Conservation (phyloP, 2,888 invertebrate species). For the Hypena proboscidalis region DNA sequence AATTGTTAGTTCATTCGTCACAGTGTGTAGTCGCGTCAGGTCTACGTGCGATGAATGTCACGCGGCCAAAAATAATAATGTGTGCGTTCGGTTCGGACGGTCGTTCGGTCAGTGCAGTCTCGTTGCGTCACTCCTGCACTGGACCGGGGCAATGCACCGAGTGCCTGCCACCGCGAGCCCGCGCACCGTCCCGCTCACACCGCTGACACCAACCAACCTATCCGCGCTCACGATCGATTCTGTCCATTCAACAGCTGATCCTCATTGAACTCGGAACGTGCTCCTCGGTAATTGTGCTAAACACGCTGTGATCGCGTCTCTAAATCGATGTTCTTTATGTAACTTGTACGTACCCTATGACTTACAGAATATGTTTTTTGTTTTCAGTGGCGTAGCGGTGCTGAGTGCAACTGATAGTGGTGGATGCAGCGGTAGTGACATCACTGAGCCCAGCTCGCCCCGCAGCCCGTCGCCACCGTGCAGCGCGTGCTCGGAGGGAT, state of each 20-base stretch:
- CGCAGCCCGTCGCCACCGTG: conserved; percentile 88
- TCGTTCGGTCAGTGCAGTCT: conserved; percentile 76
- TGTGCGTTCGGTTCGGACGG: conserved; percentile 56
- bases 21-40: conserved; percentile 51
- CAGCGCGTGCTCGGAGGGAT: conserved; percentile 80
- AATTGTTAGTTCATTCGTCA: conserved; percentile 64
- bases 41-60: conserved; percentile 74
- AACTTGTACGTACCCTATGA: background rate
- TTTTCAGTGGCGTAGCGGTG: conserved; percentile 93
- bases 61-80: conserved; percentile 75
- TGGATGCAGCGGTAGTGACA: conserved; percentile 90
- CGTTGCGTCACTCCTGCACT: conserved; percentile 80
- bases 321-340: background rate
- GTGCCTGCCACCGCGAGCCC: conserved; percentile 52
- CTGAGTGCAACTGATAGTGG: conserved; percentile 91
- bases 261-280: conserved; percentile 52
- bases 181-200: conserved; percentile 42
- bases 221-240: conserved; percentile 62
- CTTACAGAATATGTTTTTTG: conserved; percentile 36
- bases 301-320: conserved; percentile 23
- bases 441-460: conserved; percentile 94
- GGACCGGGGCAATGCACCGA: conserved; percentile 80
- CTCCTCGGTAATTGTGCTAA: conserved; percentile 31
- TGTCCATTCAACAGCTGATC: conserved; percentile 74
- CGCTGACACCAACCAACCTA: conserved; percentile 50